Evolutionary conservation across 2,797 vertebrate genomes (phyloP), one percentile per base, ranked within the genome.

Genomic region (Poecilia picta): DNA sequence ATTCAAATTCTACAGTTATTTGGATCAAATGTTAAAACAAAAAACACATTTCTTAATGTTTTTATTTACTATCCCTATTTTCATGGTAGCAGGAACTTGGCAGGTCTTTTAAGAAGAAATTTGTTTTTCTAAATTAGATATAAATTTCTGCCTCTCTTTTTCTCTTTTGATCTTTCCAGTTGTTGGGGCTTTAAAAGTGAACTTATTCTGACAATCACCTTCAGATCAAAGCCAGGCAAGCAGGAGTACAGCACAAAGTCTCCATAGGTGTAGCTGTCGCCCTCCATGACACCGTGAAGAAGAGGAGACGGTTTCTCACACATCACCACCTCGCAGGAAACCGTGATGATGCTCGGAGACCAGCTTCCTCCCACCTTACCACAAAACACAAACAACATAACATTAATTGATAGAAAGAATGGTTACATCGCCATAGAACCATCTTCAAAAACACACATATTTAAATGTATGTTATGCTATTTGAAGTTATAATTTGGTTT

Each of bases 171-270:
- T 70, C 41, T 72, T 74, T 41, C 16, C 36, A 39, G 11, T 57
- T 28, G 10, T 55, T 31, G 53, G 49, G 47, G 28, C 57, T 57
- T 15, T 57, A 39, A 13, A 55, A 2, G 25, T 53, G 64, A 74
- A 31, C 36, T 41, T 41, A 45, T 20, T 51, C 28, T 23, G 28
- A 59, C 53, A 25, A 80, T 57, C 96, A 99, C 98, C 95, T 98
- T 95, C 89, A 99, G 89, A 85, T 96, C 93, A 91, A 97, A 99
- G 78, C 97, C 98, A 78, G 96, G 89, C 73, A 97, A 92, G 89
- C 98, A 99, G 13, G 95, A 96, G 91, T 98, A 97, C 78, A 92
- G 88, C 81, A 98, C 77, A 7, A 87, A 88, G 68, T 97, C 97
- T 85, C 95, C 95, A 59, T 97, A 98, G 89, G 75, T 96, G 90